Conservation (phyloP, 2,888 invertebrate genomes). For the Phania funesta region DNA sequence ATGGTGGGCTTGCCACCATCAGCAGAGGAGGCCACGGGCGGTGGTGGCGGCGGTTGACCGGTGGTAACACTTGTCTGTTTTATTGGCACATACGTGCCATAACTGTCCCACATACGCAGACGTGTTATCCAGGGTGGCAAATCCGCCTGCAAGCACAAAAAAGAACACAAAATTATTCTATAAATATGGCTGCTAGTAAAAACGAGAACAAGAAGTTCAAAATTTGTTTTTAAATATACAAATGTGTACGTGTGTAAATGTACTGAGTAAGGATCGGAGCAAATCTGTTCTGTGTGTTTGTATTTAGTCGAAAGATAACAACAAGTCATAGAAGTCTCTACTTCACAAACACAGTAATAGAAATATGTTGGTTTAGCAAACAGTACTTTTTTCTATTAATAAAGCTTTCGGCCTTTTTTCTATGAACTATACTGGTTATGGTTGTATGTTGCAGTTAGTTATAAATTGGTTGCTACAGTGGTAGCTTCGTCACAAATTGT, state of each 20-base stretch:
- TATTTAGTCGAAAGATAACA: background rate
- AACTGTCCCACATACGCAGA: constrained; percentile 88
- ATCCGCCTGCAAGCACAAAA: constrained; percentile 74
- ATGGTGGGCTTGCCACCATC: constrained; percentile 75
- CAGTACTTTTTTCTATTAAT: background rate
- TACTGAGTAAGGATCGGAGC: background rate
- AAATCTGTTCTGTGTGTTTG: background rate
- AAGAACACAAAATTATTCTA: constrained; percentile 22
- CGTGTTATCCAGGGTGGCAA: constrained; percentile 85
- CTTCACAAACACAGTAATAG: background rate
- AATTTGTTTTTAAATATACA: background rate
- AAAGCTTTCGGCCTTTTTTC: too few species aligned
- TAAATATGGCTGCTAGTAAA: background rate
- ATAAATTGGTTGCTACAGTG: too few species aligned
- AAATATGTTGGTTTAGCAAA: background rate
- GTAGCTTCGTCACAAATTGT: too few species aligned
- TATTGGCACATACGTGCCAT: constrained; percentile 81
- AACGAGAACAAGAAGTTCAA: background rate
- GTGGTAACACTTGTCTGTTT: constrained; percentile 79
- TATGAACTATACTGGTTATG: background rate
- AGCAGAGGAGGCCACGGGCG: constrained; percentile 75
- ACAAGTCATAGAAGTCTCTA: background rate
- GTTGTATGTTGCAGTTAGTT: too few species aligned
- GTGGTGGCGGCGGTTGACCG: constrained; percentile 76
- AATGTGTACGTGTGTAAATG: background rate